phyloP scores from a whole-genome alignment of 2,797 vertebrate species.

The Squalus acanthias region DNA sequence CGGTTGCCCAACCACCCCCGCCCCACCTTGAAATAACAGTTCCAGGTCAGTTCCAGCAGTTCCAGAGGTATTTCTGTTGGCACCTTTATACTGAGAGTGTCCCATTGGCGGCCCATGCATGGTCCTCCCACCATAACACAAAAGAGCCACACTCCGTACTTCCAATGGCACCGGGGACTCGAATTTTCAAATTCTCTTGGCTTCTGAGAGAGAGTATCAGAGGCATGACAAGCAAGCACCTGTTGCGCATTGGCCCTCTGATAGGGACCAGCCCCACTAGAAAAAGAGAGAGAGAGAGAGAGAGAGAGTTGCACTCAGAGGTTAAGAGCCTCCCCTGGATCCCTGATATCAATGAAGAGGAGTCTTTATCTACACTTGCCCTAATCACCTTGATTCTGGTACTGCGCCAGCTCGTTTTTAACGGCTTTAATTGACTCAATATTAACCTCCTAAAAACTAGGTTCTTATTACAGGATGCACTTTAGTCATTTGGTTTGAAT shows the following conservation, averaged over 20 bases:
- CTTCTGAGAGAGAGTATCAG: too few relatives aligned
- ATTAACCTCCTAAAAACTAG: background rate
- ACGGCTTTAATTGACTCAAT: background rate
- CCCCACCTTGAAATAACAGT: background rate
- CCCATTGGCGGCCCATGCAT: background rate
- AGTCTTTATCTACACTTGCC: background rate
- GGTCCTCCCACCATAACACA: background rate
- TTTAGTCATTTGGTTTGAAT: background rate
- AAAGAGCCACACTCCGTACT: background rate
- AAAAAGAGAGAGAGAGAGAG: background rate
- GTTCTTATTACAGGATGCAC: background rate
- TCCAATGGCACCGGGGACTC: background rate
- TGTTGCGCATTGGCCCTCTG: background rate
- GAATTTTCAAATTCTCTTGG: background rate
- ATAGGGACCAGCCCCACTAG: background rate
- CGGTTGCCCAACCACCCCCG: background rate
- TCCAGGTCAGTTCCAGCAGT: background rate
- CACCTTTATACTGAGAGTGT: background rate
- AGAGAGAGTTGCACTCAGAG: background rate
- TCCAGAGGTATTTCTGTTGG: background rate
- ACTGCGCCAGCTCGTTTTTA: background rate
- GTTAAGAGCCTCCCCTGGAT: background rate
- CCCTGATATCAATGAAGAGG: background rate
- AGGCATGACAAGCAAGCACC: background rate
- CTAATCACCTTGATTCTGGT: background rate